These are phyloP conservation scores for Leuciscus waleckii DNA, from an alignment of 2,797 vertebrate species.

Conservation along the genomic window DNA sequence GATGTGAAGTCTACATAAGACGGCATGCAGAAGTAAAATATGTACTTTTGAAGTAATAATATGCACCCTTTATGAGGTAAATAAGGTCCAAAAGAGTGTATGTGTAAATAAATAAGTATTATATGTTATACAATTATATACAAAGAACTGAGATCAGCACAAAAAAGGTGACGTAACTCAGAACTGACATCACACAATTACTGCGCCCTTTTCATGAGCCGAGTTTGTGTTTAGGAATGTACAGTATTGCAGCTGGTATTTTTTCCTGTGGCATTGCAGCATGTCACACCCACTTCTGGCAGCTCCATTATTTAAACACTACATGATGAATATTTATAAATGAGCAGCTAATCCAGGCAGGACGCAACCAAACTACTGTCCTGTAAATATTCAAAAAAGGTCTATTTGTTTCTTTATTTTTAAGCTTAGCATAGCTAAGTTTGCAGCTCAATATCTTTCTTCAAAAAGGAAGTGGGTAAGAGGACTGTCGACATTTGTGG, in stretches of 20 bases:
- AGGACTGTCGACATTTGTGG: background rate
- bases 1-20: no score
- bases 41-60: no score
- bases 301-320: background rate
- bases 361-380: background rate
- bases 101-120: no score
- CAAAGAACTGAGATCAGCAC: background rate
- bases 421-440: background rate
- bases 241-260: background rate
- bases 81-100: no score
- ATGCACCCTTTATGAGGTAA: no score
- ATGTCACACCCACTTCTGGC: background rate
- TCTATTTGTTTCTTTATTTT: background rate
- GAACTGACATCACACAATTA: background rate
- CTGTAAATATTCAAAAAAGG: background rate
- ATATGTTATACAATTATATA: no score
- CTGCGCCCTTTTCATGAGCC: background rate
- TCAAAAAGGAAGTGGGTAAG: conserved; percentile 15
- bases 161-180: background rate
- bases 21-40: no score
- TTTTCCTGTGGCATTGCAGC: background rate
- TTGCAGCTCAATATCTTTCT: background rate
- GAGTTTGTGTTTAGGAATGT: background rate
- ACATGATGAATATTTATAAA: conserved; percentile 4
- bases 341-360: background rate